These are phyloP conservation scores for Coremacera marginata DNA, from an alignment of 2,888 invertebrate species.

Conservation along the genomic window DNA sequence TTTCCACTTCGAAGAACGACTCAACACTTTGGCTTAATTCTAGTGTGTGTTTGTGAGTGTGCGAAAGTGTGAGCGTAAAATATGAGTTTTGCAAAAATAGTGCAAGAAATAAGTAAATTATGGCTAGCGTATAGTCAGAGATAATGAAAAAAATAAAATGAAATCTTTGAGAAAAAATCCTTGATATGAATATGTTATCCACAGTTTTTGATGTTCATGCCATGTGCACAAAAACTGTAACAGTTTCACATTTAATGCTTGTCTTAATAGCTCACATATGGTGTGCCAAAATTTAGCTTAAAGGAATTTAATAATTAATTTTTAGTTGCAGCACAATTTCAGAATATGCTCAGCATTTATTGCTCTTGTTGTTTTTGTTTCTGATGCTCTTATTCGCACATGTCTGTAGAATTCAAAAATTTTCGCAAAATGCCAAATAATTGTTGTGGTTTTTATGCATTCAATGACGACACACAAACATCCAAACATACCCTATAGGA, in stretches of 20 bases:
- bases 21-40: background rate
- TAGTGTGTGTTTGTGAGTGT: background rate
- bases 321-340: background rate
- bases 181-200: too few relatives aligned
- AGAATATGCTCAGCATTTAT: background rate
- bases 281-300: background rate
- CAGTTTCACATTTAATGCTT: background rate
- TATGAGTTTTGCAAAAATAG: too few relatives aligned
- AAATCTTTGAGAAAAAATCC: too few relatives aligned
- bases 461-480: background rate
- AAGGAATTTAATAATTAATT: background rate
- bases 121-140: too few relatives aligned
- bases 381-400: background rate
- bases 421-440: background rate
- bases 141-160: too few relatives aligned
- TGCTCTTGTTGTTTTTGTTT: too few relatives aligned
- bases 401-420: background rate
- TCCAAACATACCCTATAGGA: background rate
- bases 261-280: background rate
- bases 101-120: too few relatives aligned
- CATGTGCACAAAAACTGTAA: background rate
- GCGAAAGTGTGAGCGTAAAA: background rate
- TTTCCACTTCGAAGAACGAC: background rate
- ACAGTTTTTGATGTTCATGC: too few relatives aligned
- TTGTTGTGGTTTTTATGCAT: background rate